These are phyloP conservation scores for Xylocampa areola DNA, from an alignment of 2,888 invertebrate genomes.

Conservation along the genomic window DNA sequence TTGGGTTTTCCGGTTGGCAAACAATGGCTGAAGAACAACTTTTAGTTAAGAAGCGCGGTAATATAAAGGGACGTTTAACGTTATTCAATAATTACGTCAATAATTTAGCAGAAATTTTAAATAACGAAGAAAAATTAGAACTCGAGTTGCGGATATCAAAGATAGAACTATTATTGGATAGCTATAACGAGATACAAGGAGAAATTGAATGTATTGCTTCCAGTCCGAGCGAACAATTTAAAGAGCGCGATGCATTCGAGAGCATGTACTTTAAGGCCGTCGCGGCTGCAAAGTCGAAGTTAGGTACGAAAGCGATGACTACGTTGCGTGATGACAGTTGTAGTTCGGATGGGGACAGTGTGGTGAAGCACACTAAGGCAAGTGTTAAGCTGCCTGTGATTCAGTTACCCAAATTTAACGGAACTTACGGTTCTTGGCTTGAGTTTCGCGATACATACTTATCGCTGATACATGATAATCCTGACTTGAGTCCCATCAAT, in stretches of 20 bases:
- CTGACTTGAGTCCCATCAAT: not conserved
- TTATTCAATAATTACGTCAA: not conserved
- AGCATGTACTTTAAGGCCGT: not conserved
- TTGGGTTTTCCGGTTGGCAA: not conserved
- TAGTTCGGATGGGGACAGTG: not conserved
- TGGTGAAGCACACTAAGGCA: not conserved
- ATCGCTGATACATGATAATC: not conserved
- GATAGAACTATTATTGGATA: constrained; percentile 1
- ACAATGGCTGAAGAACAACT: not conserved
- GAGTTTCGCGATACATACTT: not conserved
- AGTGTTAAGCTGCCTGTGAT: not conserved
- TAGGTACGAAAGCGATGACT: not conserved
- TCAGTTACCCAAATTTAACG: too few relatives aligned
- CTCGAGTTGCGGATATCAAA: constrained; percentile 1
- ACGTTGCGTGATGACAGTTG: not conserved
- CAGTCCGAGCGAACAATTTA: not conserved
- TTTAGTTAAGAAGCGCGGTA: not conserved
- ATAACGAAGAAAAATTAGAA: not conserved
- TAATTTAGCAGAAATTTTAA: not conserved
- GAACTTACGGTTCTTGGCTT: not conserved
- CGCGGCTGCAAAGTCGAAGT: not conserved
- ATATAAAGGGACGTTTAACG: not conserved
- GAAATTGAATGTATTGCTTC: constrained; percentile 1
- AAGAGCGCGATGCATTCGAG: not conserved
- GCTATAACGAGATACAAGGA: not conserved